phyloP scores from a whole-genome alignment of 1,140 invertebrate genomes.

The Procambarus clarkii region DNA sequence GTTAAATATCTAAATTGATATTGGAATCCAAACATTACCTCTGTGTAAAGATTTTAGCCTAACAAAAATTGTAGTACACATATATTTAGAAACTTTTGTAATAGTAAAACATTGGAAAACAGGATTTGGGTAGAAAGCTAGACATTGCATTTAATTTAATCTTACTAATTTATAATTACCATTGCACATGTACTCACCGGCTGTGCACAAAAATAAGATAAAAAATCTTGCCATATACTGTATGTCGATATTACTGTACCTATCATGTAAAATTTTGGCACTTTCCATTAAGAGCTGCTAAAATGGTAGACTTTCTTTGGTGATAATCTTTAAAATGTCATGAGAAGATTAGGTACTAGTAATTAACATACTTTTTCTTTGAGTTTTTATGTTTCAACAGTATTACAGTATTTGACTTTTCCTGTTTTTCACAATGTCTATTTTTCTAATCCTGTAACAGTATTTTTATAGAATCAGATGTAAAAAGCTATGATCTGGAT shows the following conservation, averaged over 20 bases:
- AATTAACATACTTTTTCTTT: not conserved
- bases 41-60: not conserved
- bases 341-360: not conserved
- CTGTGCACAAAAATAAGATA: no score
- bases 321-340: not conserved
- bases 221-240: not conserved
- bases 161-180: no score
- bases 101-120: not conserved
- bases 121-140: not conserved
- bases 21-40: not conserved
- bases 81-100: not conserved
- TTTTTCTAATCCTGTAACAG: not conserved
- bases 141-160: not conserved
- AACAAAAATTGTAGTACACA: not conserved
- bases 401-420: not conserved
- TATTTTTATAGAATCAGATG: not conserved
- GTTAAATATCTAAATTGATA: not conserved
- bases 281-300: not conserved
- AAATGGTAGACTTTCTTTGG: not conserved
- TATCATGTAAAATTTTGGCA: not conserved
- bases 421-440: not conserved
- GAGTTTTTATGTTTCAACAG: not conserved
- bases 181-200: not conserved
- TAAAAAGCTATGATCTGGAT: not conserved
- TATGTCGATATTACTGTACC: not conserved